Percentiles rank a stretch among this genome's conserved stretches.
Evolutionary conservation across 2,797 vertebrate species (phyloP).

Genomic region (Lithobates sylvaticus): DNA sequence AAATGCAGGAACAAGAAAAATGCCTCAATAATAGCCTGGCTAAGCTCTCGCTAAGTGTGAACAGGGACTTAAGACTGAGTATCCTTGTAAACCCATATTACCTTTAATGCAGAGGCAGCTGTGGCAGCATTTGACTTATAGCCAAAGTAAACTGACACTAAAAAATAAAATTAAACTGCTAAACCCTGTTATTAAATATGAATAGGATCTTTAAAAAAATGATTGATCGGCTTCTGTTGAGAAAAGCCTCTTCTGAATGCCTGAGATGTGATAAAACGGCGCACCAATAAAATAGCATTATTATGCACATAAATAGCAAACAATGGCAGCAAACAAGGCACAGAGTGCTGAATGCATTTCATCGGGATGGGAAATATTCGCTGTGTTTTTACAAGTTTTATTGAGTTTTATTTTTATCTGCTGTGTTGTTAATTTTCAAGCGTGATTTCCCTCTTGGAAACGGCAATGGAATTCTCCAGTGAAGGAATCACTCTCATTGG

Average conservation of each 20-base stretch:
- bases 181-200: conserved; percentile 13
- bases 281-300: conserved; percentile 13
- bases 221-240: conserved; percentile 1
- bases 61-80: not conserved
- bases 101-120: not conserved
- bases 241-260: not conserved
- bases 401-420: conserved; percentile 21
- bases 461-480: not conserved
- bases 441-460: conserved; percentile 11
- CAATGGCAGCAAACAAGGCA: conserved; percentile 9
- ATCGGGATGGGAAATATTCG: conserved; percentile 1
- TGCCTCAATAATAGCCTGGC: too few species aligned
- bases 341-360: conserved; percentile 10
- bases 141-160: not conserved
- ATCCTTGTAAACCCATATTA: not conserved
- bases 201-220: conserved; percentile 14
- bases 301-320: conserved; percentile 19
- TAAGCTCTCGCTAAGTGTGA: too few species aligned
- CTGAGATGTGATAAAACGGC: conserved; percentile 9
- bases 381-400: conserved; percentile 9
- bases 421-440: not conserved
- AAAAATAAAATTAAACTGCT: not conserved
- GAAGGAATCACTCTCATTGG: not conserved
- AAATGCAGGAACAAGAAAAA: too few species aligned
- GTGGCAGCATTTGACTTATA: not conserved